Evolutionary conservation across 2,888 invertebrate species (phyloP), one percentile per base, ranked within the genome.

Genomic region (Philereme vetulata): DNA sequence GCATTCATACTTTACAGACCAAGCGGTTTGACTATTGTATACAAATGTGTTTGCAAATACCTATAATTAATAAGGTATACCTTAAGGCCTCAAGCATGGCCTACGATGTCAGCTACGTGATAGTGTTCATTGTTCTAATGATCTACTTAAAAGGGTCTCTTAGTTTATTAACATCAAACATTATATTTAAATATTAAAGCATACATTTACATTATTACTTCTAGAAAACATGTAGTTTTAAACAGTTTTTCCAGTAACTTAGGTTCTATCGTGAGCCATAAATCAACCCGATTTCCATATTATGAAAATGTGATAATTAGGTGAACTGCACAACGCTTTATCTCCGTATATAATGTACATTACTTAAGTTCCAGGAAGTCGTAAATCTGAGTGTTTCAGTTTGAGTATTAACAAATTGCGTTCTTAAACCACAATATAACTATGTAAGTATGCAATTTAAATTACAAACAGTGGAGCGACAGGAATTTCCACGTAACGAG

Each of bases 391-490:
- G 73, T 76, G 71, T 51, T 73, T 59, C 66, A 73, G 74, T 79
- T 79, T 80, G 77, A 75, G 76, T 81, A 81, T 79, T 79, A 84
- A 86, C 84, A 83, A 86, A 88, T 85, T 81, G 82, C 82, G 79
- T 87, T 85, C 82, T 84, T 84, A 84, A 85, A 84, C 84, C 77
- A 83, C 79, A 82, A 83, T 86, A 86, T n/a, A 85, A 85, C 83
- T 86, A 89, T 87, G 86, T 81, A 81, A 86, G 88, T 88, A 79
- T 77, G 68, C 79, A 84, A 86, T 88, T 86, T 86, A 86, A 88
- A 86, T 86, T 84, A 86, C 85, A 82, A 85, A 85, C 81, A 77
- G 76, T 75, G 62, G 67, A 75, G 75, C 70, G 75, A 75, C 76
- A 74, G 72, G 67, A 73, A 71, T 69, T 66, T 48, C 7, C 4